phyloP scores from a whole-genome alignment of 2,888 invertebrate species.

The Cantharis flavilabris region DNA sequence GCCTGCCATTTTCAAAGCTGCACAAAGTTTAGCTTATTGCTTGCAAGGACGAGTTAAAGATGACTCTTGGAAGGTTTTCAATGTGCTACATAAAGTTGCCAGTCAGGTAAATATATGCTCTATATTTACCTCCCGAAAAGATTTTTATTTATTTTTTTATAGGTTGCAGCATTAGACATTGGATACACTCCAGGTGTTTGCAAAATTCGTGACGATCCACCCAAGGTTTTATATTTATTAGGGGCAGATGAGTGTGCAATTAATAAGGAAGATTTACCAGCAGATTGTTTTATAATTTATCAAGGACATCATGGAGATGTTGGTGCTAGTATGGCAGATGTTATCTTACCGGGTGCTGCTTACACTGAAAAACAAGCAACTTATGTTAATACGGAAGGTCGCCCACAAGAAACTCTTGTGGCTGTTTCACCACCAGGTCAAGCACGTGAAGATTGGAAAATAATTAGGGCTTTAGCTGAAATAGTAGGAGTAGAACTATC shows the following conservation, averaged over 20 bases:
- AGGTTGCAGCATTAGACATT: conserved; percentile 91
- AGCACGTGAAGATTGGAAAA: conserved; percentile 98
- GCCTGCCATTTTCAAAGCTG: conserved; percentile 73
- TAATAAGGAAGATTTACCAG: conserved; percentile 75
- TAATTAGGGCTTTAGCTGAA: conserved; percentile 94
- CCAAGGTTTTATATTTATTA: conserved; percentile 84
- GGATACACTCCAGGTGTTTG: conserved; percentile 83
- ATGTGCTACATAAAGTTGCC: conserved; percentile 91
- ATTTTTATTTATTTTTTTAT: not conserved
- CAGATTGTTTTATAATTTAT: conserved; percentile 86
- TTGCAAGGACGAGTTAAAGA: conserved; percentile 61
- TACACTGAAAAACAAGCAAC: conserved; percentile 99
- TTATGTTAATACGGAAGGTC: conserved; percentile 97
- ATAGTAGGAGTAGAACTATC: conserved; percentile 69
- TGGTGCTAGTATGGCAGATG: conserved; percentile 91
- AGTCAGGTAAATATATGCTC: conserved; percentile 62
- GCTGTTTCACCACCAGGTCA: conserved; percentile 91
- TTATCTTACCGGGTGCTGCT: conserved; percentile 92
- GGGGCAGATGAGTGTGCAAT: conserved; percentile 92
- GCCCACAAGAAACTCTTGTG: conserved; percentile 86
- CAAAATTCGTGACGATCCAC: conserved; percentile 62
- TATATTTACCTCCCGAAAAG: not conserved
- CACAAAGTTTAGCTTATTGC: conserved; percentile 71
- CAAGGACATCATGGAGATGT: conserved; percentile 96
- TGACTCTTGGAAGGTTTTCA: conserved; percentile 76